Conservation (phyloP, 1,140 invertebrate genomes). For the Monochamus saltuarius region DNA sequence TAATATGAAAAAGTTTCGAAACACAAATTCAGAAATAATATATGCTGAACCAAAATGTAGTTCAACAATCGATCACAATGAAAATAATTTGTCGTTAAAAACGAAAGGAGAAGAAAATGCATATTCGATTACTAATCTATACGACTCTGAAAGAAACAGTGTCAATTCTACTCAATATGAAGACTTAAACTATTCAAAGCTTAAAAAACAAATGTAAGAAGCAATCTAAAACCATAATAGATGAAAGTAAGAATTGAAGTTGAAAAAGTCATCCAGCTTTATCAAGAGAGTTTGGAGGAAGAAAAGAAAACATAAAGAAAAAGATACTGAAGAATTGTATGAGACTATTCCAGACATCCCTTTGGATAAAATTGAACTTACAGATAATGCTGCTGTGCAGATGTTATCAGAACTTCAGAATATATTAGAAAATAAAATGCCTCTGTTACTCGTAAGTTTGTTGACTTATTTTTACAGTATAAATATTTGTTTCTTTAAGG, state of each 20-base stretch:
- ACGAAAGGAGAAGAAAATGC: constrained; percentile 9
- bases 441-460: constrained; percentile 16
- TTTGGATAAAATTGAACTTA: constrained; percentile 25
- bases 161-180: background rate
- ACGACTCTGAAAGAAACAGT: constrained; percentile 1
- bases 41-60: background rate
- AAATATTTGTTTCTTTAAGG: too few relatives aligned
- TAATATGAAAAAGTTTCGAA: background rate
- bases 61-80: constrained; percentile 3
- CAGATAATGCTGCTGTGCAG: constrained; percentile 25
- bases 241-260: constrained; percentile 20
- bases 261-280: constrained; percentile 35
- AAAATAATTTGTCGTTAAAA: constrained; percentile 8
- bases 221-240: background rate
- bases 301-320: constrained; percentile 25
- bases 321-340: constrained; percentile 23
- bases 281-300: constrained; percentile 33
- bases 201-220: background rate
- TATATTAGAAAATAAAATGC: constrained; percentile 29
- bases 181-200: background rate
- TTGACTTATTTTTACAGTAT: too few relatives aligned
- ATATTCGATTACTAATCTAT: background rate
- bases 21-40: background rate
- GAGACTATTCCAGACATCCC: constrained; percentile 19
- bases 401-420: constrained; percentile 33